These are phyloP conservation scores for Meteorus colon DNA, from an alignment of 2,888 invertebrate genomes.

Conservation along the genomic window DNA sequence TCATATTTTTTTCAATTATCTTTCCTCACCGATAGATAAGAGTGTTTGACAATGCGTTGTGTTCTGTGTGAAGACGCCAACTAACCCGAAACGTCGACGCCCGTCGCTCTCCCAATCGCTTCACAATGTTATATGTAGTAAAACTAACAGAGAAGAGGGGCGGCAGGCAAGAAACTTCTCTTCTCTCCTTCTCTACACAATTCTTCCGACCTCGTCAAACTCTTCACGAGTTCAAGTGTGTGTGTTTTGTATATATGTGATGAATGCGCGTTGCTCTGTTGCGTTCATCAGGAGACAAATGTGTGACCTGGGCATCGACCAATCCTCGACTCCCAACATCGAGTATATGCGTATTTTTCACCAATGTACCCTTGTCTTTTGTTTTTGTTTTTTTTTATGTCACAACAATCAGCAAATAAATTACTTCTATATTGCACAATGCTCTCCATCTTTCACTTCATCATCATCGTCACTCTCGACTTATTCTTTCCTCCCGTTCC, in stretches of 20 bases:
- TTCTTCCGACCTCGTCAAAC: constrained; percentile 2
- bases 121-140: constrained; percentile 1
- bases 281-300: background rate
- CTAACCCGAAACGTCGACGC: constrained; percentile 5
- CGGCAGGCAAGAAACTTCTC: background rate
- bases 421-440: background rate
- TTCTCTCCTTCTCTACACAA: background rate
- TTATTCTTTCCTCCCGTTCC: background rate
- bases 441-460: background rate
- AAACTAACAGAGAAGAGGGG: background rate
- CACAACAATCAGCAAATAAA: background rate
- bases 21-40: background rate
- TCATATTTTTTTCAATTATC: no score
- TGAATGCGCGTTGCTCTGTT: background rate
- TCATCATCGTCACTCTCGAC: background rate
- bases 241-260: background rate
- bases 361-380: background rate
- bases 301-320: background rate
- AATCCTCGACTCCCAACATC: background rate
- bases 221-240: background rate
- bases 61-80: constrained; percentile 1
- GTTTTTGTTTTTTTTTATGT: background rate
- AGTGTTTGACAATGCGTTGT: background rate
- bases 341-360: background rate
- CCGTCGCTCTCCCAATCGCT: constrained; percentile 26